These are phyloP conservation scores for Lordiphosa stackelbergi DNA, from an alignment of 1,140 invertebrate genomes.

Conservation along the genomic window DNA sequence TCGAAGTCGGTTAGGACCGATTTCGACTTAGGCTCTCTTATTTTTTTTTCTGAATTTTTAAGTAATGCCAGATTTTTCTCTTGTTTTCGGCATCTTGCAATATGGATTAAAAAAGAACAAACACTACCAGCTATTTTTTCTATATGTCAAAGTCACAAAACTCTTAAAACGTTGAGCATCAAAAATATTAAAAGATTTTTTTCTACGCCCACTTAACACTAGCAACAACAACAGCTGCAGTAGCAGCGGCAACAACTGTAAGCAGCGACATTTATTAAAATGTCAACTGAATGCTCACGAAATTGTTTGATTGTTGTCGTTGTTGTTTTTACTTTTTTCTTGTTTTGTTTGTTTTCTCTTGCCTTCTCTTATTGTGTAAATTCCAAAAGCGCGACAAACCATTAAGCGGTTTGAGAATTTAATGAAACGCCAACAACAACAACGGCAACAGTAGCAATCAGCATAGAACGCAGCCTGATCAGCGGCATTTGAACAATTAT, in stretches of 20 bases:
- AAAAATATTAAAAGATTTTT: no score
- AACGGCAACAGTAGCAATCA: constrained; percentile 23
- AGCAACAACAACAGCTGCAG: neutral
- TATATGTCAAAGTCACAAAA: no score
- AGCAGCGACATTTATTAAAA: constrained; percentile 62
- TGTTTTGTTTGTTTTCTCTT: constrained; percentile 6
- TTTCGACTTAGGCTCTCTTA: no score
- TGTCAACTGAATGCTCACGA: constrained; percentile 67
- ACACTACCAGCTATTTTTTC: constrained; percentile 53
- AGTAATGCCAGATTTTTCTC: no score
- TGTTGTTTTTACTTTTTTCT: constrained; percentile 28
- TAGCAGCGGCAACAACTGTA: neutral
- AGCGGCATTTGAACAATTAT: constrained; percentile 9
- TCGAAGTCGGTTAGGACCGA: no score
- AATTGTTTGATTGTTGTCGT: constrained; percentile 46
- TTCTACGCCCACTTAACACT: constrained; percentile 7
- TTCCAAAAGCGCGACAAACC: constrained; percentile 67
- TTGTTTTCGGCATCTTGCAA: no score
- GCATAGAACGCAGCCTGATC: constrained; percentile 19
- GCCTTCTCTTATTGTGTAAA: constrained; percentile 52
- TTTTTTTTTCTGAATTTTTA: no score
- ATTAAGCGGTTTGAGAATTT: constrained; percentile 63
- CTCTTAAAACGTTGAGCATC: no score
- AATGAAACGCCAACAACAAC: constrained; percentile 43
- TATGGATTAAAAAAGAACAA: constrained; percentile 21